phyloP scores from a whole-genome alignment of 2,113 vertebrate genomes.

The Melanerpes aurifrons region DNA sequence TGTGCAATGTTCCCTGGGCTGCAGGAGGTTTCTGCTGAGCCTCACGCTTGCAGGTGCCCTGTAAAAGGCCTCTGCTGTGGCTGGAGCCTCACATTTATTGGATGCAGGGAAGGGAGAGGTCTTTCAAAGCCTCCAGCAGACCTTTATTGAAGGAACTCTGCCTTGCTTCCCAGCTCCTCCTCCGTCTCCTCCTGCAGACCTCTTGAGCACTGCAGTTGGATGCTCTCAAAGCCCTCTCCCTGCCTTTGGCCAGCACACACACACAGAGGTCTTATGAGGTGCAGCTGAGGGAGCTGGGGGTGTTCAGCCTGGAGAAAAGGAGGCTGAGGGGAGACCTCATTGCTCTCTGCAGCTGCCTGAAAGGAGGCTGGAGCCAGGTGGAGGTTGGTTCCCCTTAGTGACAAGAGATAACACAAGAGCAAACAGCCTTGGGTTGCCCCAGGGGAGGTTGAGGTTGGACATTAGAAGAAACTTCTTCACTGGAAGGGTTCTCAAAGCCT shows the following conservation, averaged over 20 bases:
- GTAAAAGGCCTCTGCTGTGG: not conserved
- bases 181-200: not conserved
- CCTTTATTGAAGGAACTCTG: not conserved
- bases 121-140: not conserved
- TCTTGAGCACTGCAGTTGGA: not conserved
- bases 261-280: too few relatives aligned
- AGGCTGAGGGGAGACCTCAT: too few relatives aligned
- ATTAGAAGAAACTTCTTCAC: too few relatives aligned
- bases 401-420: too few relatives aligned
- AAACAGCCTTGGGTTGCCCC: too few relatives aligned
- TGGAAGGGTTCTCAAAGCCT: too few relatives aligned
- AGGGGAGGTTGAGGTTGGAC: too few relatives aligned
- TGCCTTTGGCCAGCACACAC: not conserved
- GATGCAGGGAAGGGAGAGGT: not conserved
- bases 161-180: not conserved
- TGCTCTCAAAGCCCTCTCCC: not conserved
- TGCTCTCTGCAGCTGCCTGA: too few relatives aligned
- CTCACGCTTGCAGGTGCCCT: not conserved
- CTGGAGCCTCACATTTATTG: not conserved
- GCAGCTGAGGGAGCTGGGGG: too few relatives aligned
- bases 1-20: not conserved
- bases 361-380: too few relatives aligned
- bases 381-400: too few relatives aligned
- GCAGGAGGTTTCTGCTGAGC: not conserved
- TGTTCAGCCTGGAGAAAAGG: too few relatives aligned